phyloP scores from a whole-genome alignment of 2,113 vertebrate genomes.

The Perognathus longimembris region DNA sequence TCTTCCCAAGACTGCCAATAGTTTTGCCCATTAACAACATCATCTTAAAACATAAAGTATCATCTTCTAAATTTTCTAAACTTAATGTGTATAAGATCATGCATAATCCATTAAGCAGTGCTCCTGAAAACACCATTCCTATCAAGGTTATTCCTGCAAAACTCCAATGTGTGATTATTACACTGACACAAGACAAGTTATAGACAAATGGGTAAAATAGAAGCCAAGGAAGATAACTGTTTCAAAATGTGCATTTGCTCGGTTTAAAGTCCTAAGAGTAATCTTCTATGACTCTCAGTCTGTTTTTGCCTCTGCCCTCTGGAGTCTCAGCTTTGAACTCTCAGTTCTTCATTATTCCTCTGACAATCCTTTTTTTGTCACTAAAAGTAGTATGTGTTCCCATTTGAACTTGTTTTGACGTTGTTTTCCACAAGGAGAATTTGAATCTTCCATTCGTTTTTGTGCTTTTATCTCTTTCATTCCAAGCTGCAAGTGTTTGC shows the following conservation, averaged over 20 bases:
- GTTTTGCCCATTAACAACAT: not conserved
- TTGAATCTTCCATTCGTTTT: not conserved
- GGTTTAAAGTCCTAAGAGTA: no score
- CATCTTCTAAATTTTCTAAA: slow-evolving; percentile 5
- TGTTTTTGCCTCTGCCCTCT: no score
- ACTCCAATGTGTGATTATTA: not conserved
- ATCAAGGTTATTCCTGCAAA: not conserved
- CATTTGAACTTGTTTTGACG: not conserved
- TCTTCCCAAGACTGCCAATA: not conserved
- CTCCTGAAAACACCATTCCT: not conserved
- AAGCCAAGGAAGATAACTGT: no score
- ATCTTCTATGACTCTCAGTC: no score
- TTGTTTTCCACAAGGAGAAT: not conserved
- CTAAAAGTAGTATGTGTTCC: not conserved
- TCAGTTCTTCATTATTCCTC: no score
- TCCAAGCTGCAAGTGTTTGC: not conserved
- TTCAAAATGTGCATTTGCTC: no score
- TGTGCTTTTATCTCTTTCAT: not conserved
- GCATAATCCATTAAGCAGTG: not conserved
- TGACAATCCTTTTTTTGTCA: no score
- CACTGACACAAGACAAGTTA: no score
- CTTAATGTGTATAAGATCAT: not conserved
- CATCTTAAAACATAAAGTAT: not conserved
- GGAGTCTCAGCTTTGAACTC: no score
- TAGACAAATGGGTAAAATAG: no score